These are phyloP conservation scores for Mohoua ochrocephala DNA, from an alignment of 2,113 vertebrate species.

Conservation along the genomic window DNA sequence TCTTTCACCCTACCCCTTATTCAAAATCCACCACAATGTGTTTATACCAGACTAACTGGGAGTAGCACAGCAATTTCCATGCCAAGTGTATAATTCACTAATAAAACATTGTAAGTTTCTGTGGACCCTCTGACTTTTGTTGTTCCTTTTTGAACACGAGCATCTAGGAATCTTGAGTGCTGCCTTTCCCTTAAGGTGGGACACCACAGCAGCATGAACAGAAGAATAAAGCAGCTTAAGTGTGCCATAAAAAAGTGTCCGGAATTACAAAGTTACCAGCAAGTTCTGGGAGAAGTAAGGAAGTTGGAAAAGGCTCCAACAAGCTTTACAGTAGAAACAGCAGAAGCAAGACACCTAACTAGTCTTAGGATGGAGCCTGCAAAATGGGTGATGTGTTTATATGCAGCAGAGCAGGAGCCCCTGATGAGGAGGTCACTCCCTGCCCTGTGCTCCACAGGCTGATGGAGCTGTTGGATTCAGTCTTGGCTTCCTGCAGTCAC, in stretches of 20 bases:
- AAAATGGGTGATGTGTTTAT: not conserved
- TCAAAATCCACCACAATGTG: not conserved
- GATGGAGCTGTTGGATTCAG: not conserved
- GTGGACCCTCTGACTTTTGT: not conserved
- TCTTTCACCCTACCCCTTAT: not conserved
- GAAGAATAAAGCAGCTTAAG: not conserved
- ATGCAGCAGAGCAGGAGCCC: not conserved
- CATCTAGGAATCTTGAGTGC: not conserved
- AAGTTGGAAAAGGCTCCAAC: not conserved
- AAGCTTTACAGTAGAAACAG: not conserved
- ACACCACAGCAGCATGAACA: not conserved
- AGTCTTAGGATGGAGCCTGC: not conserved
- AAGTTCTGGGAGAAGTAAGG: not conserved
- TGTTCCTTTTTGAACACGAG: fast-evolving
- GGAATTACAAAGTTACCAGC: not conserved
- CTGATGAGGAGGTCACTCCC: not conserved
- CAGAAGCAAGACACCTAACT: not conserved
- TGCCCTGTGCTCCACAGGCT: not conserved
- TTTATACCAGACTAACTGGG: not conserved
- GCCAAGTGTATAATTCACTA: not conserved
- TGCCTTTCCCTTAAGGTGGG: not conserved
- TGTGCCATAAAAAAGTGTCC: not conserved
- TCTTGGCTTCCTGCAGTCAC: not conserved
- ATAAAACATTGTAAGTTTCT: not conserved
- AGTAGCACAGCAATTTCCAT: not conserved